These are phyloP conservation scores for Triplophysa yarkandensis DNA, from an alignment of 2,797 vertebrate genomes.

Conservation along the genomic window DNA sequence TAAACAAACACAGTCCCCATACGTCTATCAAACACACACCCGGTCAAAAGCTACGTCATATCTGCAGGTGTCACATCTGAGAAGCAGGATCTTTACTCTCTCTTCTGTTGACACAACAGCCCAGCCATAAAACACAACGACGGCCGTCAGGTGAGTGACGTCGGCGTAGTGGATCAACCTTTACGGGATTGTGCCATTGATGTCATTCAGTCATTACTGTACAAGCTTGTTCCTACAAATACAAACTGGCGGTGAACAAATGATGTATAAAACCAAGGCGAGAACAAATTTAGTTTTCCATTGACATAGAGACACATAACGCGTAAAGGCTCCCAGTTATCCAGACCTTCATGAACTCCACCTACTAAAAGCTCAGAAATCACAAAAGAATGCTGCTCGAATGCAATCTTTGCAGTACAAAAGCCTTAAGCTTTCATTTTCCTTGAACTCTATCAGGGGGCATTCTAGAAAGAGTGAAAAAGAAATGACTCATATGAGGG, in stretches of 20 bases:
- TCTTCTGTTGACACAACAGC: constrained; percentile 55
- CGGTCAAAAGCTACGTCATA: constrained; percentile 66
- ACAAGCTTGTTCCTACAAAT: constrained; percentile 36
- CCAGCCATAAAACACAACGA: constrained; percentile 45
- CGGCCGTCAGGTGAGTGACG: constrained; percentile 36
- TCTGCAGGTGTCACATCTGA: constrained; percentile 64
- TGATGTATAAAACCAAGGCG: constrained; percentile 14
- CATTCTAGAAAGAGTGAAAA: constrained; percentile 30
- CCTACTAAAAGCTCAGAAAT: constrained; percentile 1
- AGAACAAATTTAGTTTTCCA: constrained; percentile 29
- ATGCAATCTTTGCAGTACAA: not conserved
- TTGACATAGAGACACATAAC: not conserved
- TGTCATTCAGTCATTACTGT: constrained; percentile 47
- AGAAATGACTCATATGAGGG: constrained; percentile 49
- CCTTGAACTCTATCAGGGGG: constrained; percentile 28
- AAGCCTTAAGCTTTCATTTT: constrained; percentile 31
- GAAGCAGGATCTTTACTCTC: constrained; percentile 55
- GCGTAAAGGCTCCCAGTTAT: not conserved
- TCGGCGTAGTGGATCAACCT: constrained; percentile 9
- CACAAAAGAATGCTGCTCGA: constrained; percentile 7
- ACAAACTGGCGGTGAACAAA: constrained; percentile 22
- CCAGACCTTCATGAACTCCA: not conserved
- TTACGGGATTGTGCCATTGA: constrained; percentile 33
- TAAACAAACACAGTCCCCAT: constrained; percentile 41
- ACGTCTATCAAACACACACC: constrained; percentile 49